Conservation (phyloP, 2,797 vertebrate genomes). For the Hoplostethus mediterraneus region DNA sequence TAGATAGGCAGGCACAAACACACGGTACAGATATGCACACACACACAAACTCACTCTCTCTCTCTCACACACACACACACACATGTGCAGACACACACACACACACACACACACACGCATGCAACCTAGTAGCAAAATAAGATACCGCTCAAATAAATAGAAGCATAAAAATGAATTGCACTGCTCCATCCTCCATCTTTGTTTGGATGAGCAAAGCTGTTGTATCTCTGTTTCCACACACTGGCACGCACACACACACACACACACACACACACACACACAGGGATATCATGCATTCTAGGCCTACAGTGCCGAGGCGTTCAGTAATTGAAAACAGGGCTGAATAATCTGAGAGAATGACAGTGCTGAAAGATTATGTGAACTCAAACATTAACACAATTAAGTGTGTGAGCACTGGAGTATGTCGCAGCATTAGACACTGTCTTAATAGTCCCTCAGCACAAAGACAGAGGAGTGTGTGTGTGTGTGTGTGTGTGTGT, state of each 20-base stretch:
- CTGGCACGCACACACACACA: conserved; percentile 26
- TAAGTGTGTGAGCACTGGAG: conserved; percentile 79
- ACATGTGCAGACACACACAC: conserved; percentile 7
- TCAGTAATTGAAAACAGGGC: conserved; percentile 85
- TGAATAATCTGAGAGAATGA: conserved; percentile 84
- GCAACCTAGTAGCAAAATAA: conserved; percentile 30
- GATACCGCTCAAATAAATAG: conserved; percentile 38
- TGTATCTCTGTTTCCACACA: conserved; percentile 32
- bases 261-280: conserved; percentile 37
- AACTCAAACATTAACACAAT: conserved; percentile 87
- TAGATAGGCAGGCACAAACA: conserved; percentile 9
- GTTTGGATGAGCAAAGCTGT: conserved; percentile 42
- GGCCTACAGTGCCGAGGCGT: conserved; percentile 63
- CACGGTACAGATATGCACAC: conserved; percentile 3
- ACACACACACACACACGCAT: conserved; percentile 18
- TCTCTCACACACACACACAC: background rate
- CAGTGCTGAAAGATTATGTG: conserved; percentile 85
- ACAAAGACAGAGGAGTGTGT: conserved; percentile 63
- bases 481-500: conserved; percentile 24
- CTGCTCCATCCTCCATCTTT: conserved; percentile 44
- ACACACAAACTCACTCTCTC: background rate
- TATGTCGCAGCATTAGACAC: conserved; percentile 78
- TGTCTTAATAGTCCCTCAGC: conserved; percentile 77
- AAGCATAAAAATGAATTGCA: conserved; percentile 40
- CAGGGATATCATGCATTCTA: conserved; percentile 71